Evolutionary conservation across 2,888 invertebrate genomes (phyloP).

Genomic region (Acleris literana): DNA sequence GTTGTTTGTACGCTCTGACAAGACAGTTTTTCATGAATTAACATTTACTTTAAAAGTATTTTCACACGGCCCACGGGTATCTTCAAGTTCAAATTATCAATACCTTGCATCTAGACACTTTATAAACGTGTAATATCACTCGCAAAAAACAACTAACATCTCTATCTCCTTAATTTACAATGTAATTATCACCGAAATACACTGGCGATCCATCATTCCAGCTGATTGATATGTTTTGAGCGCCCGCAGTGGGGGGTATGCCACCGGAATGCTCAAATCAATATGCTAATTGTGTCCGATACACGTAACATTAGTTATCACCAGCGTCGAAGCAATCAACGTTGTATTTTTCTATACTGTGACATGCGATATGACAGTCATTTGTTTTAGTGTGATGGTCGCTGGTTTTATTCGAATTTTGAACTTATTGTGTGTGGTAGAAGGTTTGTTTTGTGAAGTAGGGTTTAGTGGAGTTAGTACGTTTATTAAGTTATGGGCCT

Average conservation of each 20-base stretch:
- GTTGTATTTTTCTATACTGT: constrained; percentile 11
- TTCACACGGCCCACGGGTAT: too few relatives aligned
- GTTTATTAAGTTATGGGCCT: too few relatives aligned
- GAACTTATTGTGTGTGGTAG: too few relatives aligned
- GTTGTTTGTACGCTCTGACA: too few relatives aligned
- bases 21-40: too few relatives aligned
- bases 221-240: constrained; percentile 47
- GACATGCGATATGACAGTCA: constrained; percentile 20
- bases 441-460: too few relatives aligned
- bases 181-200: constrained; percentile 7
- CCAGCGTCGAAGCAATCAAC: constrained; percentile 16
- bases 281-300: constrained; percentile 12
- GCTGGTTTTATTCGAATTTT: too few relatives aligned
- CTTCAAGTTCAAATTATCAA: too few relatives aligned
- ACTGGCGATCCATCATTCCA: background rate
- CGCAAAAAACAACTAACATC: background rate
- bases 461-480: too few relatives aligned
- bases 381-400: constrained; percentile 1
- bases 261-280: constrained; percentile 32
- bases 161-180: background rate
- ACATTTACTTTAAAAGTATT: too few relatives aligned
- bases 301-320: constrained; percentile 12
- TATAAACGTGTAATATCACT: background rate
- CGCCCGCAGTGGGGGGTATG: constrained; percentile 39
- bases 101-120: background rate